Conservation (phyloP, 2,797 vertebrate species). For the Sebastes umbrosus region DNA sequence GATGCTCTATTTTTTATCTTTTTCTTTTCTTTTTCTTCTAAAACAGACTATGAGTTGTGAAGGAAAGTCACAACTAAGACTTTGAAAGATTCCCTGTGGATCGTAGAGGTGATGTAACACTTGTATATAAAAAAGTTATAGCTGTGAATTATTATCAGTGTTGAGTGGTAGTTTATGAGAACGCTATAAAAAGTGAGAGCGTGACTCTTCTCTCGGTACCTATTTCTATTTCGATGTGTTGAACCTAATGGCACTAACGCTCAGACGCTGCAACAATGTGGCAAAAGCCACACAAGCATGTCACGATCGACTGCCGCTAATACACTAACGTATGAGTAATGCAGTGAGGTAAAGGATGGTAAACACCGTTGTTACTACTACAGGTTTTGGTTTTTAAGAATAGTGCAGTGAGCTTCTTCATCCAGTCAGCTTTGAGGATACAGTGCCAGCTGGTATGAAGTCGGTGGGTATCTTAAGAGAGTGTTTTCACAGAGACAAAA, state of each 20-base stretch:
- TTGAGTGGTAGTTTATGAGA: slow-evolving; percentile 28
- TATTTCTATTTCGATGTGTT: slow-evolving; percentile 41
- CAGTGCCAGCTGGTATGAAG: slow-evolving; percentile 65
- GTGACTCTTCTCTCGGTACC: slow-evolving; percentile 34
- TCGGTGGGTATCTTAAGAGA: slow-evolving; percentile 47
- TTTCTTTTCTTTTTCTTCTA: not conserved
- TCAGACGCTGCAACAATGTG: slow-evolving; percentile 51
- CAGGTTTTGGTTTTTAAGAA: slow-evolving; percentile 71
- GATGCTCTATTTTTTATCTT: slow-evolving; percentile 27
- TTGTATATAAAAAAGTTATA: slow-evolving; percentile 46
- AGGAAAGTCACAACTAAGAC: slow-evolving; percentile 31
- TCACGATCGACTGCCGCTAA: slow-evolving; percentile 23
- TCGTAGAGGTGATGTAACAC: slow-evolving; percentile 30
- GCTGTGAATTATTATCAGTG: slow-evolving; percentile 27
- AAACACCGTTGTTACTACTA: slow-evolving; percentile 46
- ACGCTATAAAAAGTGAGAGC: slow-evolving; percentile 44
- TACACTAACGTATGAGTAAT: slow-evolving; percentile 51
- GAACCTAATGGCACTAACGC: slow-evolving; percentile 38
- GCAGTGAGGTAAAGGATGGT: slow-evolving; percentile 74
- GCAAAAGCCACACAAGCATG: slow-evolving; percentile 40
- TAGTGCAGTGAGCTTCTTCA: slow-evolving; percentile 69
- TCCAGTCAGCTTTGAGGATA: slow-evolving; percentile 60
- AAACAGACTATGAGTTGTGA: slow-evolving; percentile 44
- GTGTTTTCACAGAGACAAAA: slow-evolving; percentile 72
- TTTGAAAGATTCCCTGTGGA: slow-evolving; percentile 41